Conservation (phyloP, 2,113 vertebrate genomes). For the Agelaius tricolor region DNA sequence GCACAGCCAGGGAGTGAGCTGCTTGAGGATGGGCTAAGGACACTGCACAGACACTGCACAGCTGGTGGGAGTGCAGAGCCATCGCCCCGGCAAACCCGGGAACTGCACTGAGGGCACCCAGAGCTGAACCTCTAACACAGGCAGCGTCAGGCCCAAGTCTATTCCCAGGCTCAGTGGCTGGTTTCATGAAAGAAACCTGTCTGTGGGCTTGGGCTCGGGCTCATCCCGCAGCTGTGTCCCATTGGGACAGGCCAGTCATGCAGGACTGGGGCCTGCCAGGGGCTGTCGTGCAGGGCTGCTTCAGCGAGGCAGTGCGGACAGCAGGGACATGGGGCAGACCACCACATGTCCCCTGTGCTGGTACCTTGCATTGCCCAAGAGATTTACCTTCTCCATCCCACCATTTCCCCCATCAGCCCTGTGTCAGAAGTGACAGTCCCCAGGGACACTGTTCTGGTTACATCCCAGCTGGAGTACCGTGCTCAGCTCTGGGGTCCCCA, state of each 20-base stretch:
- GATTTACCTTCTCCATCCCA: background rate
- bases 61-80: background rate
- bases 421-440: background rate
- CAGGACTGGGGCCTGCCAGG: background rate
- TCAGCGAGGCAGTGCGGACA: accelerated
- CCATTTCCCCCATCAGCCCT: too few relatives aligned
- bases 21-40: accelerated
- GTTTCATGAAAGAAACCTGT: background rate
- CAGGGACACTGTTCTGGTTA: background rate
- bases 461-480: accelerated
- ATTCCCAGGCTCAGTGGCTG: background rate
- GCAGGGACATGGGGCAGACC: background rate
- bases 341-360: accelerated
- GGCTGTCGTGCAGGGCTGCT: accelerated
- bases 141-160: accelerated
- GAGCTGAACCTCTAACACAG: background rate
- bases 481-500: background rate
- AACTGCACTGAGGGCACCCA: accelerated
- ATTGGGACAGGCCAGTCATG: accelerated
- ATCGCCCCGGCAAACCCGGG: accelerated
- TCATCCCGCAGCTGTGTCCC: accelerated
- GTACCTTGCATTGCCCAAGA: accelerated
- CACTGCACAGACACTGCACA: too few relatives aligned
- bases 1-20: background rate
- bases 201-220: accelerated